Percentiles rank a stretch among this genome's conserved stretches.
Conservation (phyloP, 2,113 vertebrate species). For the Sterrhoptilus dennistouni region DNA sequence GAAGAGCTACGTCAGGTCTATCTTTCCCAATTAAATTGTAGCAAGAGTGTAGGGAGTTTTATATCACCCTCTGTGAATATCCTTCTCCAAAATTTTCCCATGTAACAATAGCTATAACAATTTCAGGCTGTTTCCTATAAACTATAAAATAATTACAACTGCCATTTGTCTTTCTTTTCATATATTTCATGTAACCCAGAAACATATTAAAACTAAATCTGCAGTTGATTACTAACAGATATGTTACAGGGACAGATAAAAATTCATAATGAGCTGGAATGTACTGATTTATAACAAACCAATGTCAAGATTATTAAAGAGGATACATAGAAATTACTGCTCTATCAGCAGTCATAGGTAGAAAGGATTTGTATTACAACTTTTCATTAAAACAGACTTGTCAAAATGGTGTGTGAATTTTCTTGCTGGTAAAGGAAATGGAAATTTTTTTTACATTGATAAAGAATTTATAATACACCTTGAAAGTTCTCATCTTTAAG, state of each 20-base stretch:
- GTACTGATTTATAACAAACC: neutral
- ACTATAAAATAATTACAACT: neutral
- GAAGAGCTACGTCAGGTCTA: neutral
- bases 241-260: neutral
- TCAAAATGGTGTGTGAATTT: neutral
- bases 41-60: neutral
- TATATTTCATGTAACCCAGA: neutral
- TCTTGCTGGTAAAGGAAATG: neutral
- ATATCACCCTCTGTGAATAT: neutral
- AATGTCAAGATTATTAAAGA: neutral
- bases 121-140: constrained; percentile 17
- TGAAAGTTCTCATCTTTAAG: neutral
- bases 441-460: neutral
- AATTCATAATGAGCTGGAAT: neutral
- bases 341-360: neutral
- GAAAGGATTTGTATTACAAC: neutral
- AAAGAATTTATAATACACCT: neutral
- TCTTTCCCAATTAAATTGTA: neutral
- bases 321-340: neutral
- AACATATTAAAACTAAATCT: neutral
- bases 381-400: neutral
- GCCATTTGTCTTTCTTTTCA: neutral
- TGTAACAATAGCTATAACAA: constrained; percentile 9
- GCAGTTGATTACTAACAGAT: constrained; percentile 15
- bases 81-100: neutral